Conservation (phyloP, 2,797 vertebrate species). For the Enteromius radiatus region DNA sequence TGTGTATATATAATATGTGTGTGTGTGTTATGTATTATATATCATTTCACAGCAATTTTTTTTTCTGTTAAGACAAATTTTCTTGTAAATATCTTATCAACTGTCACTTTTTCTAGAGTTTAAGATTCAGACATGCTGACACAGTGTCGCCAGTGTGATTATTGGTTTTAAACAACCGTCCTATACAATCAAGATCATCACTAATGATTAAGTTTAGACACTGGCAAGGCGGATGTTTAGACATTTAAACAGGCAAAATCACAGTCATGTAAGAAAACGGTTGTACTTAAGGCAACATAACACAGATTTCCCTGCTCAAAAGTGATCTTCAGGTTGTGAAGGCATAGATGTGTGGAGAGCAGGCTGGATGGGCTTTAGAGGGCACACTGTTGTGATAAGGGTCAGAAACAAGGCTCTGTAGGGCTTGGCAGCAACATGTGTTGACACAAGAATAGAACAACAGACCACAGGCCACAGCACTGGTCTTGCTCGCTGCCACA, state of each 20-base stretch:
- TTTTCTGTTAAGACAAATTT: background rate
- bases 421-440: conserved; percentile 19
- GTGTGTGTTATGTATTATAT: background rate
- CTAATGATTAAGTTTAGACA: background rate
- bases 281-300: background rate
- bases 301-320: background rate
- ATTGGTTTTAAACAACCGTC: background rate
- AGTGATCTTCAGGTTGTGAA: background rate
- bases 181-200: background rate
- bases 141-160: background rate
- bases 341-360: background rate
- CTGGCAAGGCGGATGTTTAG: background rate
- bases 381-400: background rate
- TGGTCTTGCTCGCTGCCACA: background rate
- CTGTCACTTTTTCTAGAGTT: background rate
- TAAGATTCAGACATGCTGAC: background rate
- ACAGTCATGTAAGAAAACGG: background rate
- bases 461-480: conserved; percentile 12
- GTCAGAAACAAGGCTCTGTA: background rate
- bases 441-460: conserved; percentile 26
- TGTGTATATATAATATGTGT: background rate
- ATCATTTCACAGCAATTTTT: background rate
- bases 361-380: background rate
- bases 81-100: background rate
- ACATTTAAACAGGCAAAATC: background rate